phyloP scores from a whole-genome alignment of 2,888 invertebrate species.

The Zaprionus bogoriensis region DNA sequence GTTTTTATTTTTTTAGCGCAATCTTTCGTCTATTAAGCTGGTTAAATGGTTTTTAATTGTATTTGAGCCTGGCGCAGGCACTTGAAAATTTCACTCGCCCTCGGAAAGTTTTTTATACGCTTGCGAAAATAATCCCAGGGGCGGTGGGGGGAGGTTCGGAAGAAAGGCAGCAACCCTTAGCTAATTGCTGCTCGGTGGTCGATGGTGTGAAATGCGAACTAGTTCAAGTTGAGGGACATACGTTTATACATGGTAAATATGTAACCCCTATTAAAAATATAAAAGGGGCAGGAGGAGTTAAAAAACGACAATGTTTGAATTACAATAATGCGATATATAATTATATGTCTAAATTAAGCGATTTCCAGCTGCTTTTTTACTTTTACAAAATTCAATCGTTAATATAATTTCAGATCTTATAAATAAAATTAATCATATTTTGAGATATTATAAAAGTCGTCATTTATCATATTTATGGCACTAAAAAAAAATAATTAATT shows the following conservation, averaged over 20 bases:
- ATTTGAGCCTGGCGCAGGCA: slow-evolving; percentile 54
- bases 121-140: slow-evolving; percentile 4
- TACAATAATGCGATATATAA: too few species aligned
- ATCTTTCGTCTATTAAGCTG: slow-evolving; percentile 59
- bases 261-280: slow-evolving; percentile 34
- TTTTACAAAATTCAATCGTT: neutral
- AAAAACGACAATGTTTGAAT: slow-evolving; percentile 3
- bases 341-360: neutral
- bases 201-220: slow-evolving; percentile 63
- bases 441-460: neutral
- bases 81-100: slow-evolving; percentile 48
- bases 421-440: too few species aligned
- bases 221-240: slow-evolving; percentile 10
- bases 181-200: slow-evolving; percentile 50
- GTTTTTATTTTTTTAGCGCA: slow-evolving; percentile 38
- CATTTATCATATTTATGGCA: slow-evolving; percentile 1
- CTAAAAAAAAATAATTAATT: neutral
- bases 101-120: slow-evolving; percentile 30
- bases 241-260: neutral
- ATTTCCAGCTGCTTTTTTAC: too few species aligned
- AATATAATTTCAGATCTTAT: too few species aligned
- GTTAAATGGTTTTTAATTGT: slow-evolving; percentile 71
- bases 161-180: slow-evolving; percentile 60
- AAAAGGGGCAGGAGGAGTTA: slow-evolving; percentile 1
- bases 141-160: slow-evolving; percentile 19